A percentile compares a stretch with the other conserved stretches of the same genome.
Evolutionary conservation across 2,888 invertebrate genomes (phyloP).

Genomic region (Auanema sp.): DNA sequence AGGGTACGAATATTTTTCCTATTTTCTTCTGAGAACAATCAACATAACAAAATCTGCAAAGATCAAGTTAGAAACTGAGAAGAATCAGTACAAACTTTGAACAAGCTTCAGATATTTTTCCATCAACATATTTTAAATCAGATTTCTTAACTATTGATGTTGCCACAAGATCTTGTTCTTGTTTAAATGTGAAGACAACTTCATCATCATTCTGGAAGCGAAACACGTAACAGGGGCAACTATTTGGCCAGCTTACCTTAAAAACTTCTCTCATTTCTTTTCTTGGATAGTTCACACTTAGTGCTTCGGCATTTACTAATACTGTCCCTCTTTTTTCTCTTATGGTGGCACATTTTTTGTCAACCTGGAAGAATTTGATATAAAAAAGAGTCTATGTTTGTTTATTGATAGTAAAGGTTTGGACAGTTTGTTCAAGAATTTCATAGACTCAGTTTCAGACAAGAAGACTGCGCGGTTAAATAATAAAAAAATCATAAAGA

Average conservation of each 20-base stretch:
- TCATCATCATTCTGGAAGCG: conserved; percentile 39
- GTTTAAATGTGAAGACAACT: conserved; percentile 43
- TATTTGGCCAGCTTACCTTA: not conserved
- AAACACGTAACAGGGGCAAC: not conserved
- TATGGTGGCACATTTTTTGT: not conserved
- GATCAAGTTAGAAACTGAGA: not conserved
- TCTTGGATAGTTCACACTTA: not conserved
- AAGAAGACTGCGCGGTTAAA: too few species aligned
- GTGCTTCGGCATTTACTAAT: not conserved
- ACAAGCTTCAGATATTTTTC: conserved; percentile 35
- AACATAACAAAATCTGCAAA: conserved; percentile 46
- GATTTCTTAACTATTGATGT: conserved; percentile 29
- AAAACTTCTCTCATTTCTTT: not conserved
- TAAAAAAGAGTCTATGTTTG: conserved; percentile 2
- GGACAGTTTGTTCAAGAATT: too few species aligned
- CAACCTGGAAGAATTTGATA: not conserved
- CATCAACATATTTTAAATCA: conserved; percentile 28
- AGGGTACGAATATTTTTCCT: conserved; percentile 51
- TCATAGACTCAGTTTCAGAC: too few species aligned
- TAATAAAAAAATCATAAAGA: too few species aligned
- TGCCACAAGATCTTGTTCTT: conserved; percentile 29
- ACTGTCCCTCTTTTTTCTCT: not conserved
- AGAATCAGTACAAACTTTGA: conserved; percentile 31
- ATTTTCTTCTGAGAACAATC: conserved; percentile 24
- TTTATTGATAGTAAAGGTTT: not conserved